Base-by-base conservation (phyloP, 2,797 vertebrate genomes). In the Eptatretus atami region DNA sequence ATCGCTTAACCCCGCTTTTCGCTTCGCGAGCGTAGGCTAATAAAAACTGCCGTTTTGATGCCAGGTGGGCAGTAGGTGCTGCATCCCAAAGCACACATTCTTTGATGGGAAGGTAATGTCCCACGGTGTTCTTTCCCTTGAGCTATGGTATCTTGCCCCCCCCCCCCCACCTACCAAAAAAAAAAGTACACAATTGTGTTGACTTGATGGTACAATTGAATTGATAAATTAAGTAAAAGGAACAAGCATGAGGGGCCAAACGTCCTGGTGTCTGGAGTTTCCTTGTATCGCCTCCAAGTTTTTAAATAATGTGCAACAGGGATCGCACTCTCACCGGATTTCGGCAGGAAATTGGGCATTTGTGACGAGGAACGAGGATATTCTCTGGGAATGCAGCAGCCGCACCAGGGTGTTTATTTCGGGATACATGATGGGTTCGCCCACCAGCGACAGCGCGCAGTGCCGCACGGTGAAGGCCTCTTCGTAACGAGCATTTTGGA, bases 381-480 rank as follows among this genome's bases (percentile, higher is more conserved):
- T 88, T 60, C 66, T 67, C 1, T 67, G 72, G 15, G 73, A 72
- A 67, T 94, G 88, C 53, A 93, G 80, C 8, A 94, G 79, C 67
- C 72, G 76, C 57, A 95, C 67, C 2, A 94, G 82, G 12, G 67
- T 44, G 69, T 92, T 95, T 76, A 95, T 93, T 71, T 88, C 76
- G 0, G 84, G 85, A 72, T 95, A 95, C 86, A 94, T 90, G 71
- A 93, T 93, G 5, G 90, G 87, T 67, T 98, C 87, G 1, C 84
- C 88, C 67, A 95, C 87, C 66, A 95, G 74, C 2, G 88, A 94
- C 55, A 98, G 73, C 0, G 88, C 84, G 1, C 86, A 98, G 75
- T 95, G 90, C 66, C 78, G 84, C 2, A 77, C 77, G 0, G 64
- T 66, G 76, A 95, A 70, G 0, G 81, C 87, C 65, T 87, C 85